These are phyloP conservation scores for Stegostoma tigrinum DNA, from an alignment of 2,113 vertebrate genomes.

Conservation along the genomic window DNA sequence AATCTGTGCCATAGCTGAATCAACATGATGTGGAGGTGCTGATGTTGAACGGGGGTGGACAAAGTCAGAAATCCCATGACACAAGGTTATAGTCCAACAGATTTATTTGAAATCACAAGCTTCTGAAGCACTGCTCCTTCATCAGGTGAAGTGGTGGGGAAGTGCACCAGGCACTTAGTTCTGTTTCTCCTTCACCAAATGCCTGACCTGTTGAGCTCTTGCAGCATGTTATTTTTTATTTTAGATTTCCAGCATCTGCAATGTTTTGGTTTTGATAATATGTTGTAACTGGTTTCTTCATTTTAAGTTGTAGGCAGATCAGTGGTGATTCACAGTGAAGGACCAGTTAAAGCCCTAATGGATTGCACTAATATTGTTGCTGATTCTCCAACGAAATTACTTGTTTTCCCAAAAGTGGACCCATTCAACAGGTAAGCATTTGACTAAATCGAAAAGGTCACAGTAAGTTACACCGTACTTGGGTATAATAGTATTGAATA, in stretches of 20 bases:
- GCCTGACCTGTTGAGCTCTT: background rate
- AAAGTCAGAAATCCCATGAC: too few species aligned
- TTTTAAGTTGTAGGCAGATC: conserved; percentile 55
- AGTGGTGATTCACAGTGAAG: conserved; percentile 47
- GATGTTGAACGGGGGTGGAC: too few species aligned
- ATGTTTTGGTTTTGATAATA: conserved; percentile 52
- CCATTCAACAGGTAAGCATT: conserved; percentile 54
- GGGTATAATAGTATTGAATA: background rate
- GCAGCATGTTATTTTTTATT: background rate
- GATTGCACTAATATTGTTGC: conserved; percentile 55
- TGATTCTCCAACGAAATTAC: conserved; percentile 49
- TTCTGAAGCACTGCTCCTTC: too few species aligned
- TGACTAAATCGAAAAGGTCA: background rate
- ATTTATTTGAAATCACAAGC: too few species aligned
- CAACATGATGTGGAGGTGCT: too few species aligned
- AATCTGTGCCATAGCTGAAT: too few species aligned
- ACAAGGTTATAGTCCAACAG: too few species aligned
- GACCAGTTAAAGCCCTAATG: conserved; percentile 33
- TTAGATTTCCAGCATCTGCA: background rate
- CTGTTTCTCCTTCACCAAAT: background rate
- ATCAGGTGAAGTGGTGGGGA: too few species aligned
- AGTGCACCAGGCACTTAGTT: background rate
- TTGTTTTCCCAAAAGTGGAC: conserved; percentile 49
- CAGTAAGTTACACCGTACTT: background rate
- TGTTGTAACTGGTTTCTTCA: conserved; percentile 49